Percentiles rank a stretch among this genome's conserved stretches.
phyloP scores from a whole-genome alignment of 1,140 invertebrate genomes.

The Zaprionus ghesquierei region DNA sequence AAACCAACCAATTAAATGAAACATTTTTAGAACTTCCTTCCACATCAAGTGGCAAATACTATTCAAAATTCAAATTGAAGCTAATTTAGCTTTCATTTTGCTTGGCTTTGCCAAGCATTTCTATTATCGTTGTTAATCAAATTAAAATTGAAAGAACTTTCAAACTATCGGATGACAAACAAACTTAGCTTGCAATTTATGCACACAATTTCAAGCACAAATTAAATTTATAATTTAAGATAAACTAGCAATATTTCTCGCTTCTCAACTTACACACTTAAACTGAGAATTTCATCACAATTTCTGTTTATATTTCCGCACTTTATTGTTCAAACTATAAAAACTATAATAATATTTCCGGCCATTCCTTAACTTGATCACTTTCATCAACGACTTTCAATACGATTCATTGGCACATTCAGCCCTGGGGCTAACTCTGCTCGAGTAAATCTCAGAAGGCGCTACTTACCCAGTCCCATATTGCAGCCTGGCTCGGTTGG shows the following conservation, averaged over 20 bases:
- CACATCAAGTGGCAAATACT: too few relatives aligned
- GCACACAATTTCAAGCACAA: too few relatives aligned
- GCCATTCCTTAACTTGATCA: slow-evolving; percentile 6
- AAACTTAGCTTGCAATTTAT: too few relatives aligned
- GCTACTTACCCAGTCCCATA: slow-evolving; percentile 64
- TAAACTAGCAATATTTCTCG: background rate
- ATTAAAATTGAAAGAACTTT: too few relatives aligned
- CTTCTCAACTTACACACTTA: background rate
- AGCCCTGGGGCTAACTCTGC: slow-evolving; percentile 8
- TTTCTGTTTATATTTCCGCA: background rate
- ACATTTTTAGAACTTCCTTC: too few relatives aligned
- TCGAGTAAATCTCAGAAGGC: slow-evolving; percentile 29
- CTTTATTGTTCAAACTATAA: background rate
- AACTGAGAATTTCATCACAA: background rate
- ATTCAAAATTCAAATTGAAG: too few relatives aligned
- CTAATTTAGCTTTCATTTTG: too few relatives aligned
- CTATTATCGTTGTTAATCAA: too few relatives aligned
- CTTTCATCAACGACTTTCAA: slow-evolving; percentile 1
- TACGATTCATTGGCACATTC: slow-evolving; percentile 20
- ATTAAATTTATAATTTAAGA: too few relatives aligned
- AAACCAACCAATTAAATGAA: too few relatives aligned
- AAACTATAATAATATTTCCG: background rate
- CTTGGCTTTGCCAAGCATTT: too few relatives aligned
- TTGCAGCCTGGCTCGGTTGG: slow-evolving; percentile 18
- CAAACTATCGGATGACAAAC: too few relatives aligned